Evolutionary conservation across 2,113 vertebrate genomes (phyloP).

Genomic region (Thamnaconus septentrionalis): DNA sequence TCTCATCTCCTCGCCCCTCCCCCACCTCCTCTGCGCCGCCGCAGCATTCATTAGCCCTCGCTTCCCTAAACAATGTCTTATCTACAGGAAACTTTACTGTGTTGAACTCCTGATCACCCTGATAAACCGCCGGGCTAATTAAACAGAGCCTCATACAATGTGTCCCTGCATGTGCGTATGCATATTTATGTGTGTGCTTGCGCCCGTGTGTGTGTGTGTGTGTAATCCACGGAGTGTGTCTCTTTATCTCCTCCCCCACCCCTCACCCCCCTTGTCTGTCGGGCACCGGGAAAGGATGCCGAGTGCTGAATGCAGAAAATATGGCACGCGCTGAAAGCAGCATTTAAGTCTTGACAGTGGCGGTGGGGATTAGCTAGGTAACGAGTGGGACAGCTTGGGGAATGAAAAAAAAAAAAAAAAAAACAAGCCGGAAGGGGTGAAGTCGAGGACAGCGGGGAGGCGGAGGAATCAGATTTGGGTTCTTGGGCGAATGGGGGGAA

Average conservation of each 20-base stretch:
- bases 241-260: constrained; percentile 68
- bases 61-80: constrained; percentile 66
- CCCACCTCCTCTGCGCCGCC: constrained; percentile 27
- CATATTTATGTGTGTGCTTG: constrained; percentile 48
- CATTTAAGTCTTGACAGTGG: constrained; percentile 76
- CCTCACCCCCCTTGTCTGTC: constrained; percentile 58
- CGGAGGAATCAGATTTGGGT: constrained; percentile 47
- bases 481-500: constrained; percentile 8
- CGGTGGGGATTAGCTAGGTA: constrained; percentile 75
- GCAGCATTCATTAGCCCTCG: constrained; percentile 58
- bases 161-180: constrained; percentile 54
- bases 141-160: constrained; percentile 68
- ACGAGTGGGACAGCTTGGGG: constrained; percentile 68
- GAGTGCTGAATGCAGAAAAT: constrained; percentile 69
- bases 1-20: constrained; percentile 45
- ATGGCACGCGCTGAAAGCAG: constrained; percentile 69
- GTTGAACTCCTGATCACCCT: constrained; percentile 73
- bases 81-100: constrained; percentile 69
- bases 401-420: constrained; percentile 20
- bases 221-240: constrained; percentile 68
- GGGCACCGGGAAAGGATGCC: constrained; percentile 72
- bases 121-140: constrained; percentile 75
- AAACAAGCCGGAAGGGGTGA: constrained; percentile 71
- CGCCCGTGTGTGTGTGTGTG: constrained; percentile 30
- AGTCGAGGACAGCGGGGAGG: constrained; percentile 69